Evolutionary conservation across 2,888 invertebrate genomes (phyloP).

Genomic region (Parnassius glacialis): DNA sequence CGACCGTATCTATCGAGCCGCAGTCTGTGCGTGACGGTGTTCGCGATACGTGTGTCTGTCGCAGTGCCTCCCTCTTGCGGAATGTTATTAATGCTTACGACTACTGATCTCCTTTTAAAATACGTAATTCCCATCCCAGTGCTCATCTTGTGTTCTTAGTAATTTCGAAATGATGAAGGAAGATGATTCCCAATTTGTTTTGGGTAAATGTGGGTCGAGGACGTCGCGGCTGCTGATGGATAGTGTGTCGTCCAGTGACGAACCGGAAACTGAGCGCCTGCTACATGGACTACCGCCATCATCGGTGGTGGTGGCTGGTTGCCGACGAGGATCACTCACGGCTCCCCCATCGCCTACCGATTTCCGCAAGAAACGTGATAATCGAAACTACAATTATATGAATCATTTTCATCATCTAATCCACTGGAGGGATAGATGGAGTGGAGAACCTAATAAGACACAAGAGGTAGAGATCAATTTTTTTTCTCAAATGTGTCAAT

Average conservation of each 20-base stretch:
- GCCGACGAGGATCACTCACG: slow-evolving; percentile 67
- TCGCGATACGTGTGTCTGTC: slow-evolving; percentile 37
- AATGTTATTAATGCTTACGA: slow-evolving; percentile 52
- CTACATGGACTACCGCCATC: slow-evolving; percentile 54
- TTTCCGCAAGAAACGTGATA: slow-evolving; percentile 66
- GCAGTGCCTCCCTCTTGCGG: slow-evolving; percentile 40
- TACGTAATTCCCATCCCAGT: slow-evolving; percentile 31
- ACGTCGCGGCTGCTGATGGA: slow-evolving; percentile 61
- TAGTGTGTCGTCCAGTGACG: slow-evolving; percentile 72
- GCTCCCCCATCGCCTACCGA: slow-evolving; percentile 77
- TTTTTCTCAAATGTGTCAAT: slow-evolving; percentile 15
- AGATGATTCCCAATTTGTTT: slow-evolving; percentile 53
- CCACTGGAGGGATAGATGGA: slow-evolving; percentile 76
- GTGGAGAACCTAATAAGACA: slow-evolving; percentile 68
- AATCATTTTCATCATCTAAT: slow-evolving; percentile 73
- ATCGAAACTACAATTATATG: slow-evolving; percentile 67
- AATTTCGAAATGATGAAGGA: slow-evolving; percentile 65
- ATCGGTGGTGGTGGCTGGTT: slow-evolving; percentile 50
- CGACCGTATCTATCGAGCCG: slow-evolving; percentile 44
- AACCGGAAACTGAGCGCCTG: slow-evolving; percentile 69
- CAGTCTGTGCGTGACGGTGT: slow-evolving; percentile 61
- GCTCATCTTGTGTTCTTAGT: slow-evolving; percentile 42
- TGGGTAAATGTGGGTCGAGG: slow-evolving; percentile 53
- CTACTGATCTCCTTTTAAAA: slow-evolving; percentile 12
- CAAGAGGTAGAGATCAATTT: slow-evolving; percentile 61